Evolutionary conservation across 2,888 invertebrate species (phyloP).

Genomic region (Campoletis raptor): DNA sequence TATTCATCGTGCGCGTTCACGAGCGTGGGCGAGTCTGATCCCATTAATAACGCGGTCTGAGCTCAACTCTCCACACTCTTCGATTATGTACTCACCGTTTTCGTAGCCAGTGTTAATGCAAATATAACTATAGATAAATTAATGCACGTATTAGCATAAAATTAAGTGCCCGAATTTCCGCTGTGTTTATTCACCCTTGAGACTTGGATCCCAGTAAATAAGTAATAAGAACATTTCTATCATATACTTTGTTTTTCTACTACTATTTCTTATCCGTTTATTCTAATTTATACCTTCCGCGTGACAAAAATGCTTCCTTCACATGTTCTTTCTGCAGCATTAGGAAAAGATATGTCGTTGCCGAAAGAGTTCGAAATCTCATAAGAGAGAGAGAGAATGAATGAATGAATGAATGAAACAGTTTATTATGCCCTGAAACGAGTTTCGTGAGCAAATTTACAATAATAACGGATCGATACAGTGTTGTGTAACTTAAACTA

Average conservation of each 20-base stretch:
- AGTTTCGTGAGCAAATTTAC: no score
- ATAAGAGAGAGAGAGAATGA: slow-evolving; percentile 30
- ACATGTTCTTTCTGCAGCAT: not conserved
- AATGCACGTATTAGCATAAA: not conserved
- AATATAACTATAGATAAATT: not conserved
- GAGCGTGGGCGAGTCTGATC: slow-evolving; percentile 73
- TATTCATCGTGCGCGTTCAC: slow-evolving; percentile 67
- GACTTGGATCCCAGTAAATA: not conserved
- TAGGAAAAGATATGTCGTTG: slow-evolving; percentile 35
- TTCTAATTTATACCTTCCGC: slow-evolving; percentile 15
- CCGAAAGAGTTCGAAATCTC: slow-evolving; percentile 32
- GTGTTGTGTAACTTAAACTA: no score
- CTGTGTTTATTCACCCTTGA: not conserved
- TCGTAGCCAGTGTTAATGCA: not conserved
- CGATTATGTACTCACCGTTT: slow-evolving; percentile 12
- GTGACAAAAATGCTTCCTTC: slow-evolving; percentile 27
- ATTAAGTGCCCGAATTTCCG: not conserved
- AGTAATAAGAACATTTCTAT: not conserved
- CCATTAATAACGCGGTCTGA: slow-evolving; percentile 72
- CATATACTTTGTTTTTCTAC: not conserved
- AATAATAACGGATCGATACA: no score
- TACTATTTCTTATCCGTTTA: not conserved
- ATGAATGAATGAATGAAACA: no score
- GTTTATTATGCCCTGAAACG: no score
- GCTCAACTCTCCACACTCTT: slow-evolving; percentile 40